Conservation (phyloP, 1,140 invertebrate species). For the Pomacea maculata region DNA sequence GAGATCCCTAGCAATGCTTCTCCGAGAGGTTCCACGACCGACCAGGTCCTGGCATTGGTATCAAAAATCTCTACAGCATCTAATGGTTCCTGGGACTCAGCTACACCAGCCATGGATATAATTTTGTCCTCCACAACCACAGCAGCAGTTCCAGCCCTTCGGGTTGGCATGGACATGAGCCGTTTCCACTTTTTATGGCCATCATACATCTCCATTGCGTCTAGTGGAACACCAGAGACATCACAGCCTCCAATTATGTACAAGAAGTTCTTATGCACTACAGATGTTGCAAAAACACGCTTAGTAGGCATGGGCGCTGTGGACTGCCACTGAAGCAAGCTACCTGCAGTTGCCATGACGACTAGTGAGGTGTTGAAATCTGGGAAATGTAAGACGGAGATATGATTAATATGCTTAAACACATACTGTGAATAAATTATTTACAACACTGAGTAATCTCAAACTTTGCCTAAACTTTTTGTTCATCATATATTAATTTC, state of each 20-base stretch:
- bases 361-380: no score
- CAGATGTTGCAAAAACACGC: constrained; percentile 56
- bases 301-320: constrained; percentile 52
- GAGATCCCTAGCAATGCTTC: constrained; percentile 55
- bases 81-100: constrained; percentile 54
- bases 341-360: constrained; percentile 8
- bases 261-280: constrained; percentile 45
- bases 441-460: no score
- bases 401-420: no score
- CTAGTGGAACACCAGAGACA: constrained; percentile 53
- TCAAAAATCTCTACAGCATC: constrained; percentile 59
- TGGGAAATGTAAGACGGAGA: no score
- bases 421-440: no score
- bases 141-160: constrained; percentile 56
- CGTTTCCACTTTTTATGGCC: constrained; percentile 53
- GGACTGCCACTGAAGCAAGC: constrained; percentile 28
- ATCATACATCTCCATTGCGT: constrained; percentile 57
- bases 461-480: no score
- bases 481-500: no score
- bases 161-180: constrained; percentile 55
- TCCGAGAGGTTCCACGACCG: constrained; percentile 39
- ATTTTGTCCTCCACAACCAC: constrained; percentile 56
- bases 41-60: constrained; percentile 55
- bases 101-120: constrained; percentile 58
- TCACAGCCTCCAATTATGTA: constrained; percentile 64